Base-by-base conservation (phyloP, 2,888 invertebrate species). In the Nomada flava region DNA sequence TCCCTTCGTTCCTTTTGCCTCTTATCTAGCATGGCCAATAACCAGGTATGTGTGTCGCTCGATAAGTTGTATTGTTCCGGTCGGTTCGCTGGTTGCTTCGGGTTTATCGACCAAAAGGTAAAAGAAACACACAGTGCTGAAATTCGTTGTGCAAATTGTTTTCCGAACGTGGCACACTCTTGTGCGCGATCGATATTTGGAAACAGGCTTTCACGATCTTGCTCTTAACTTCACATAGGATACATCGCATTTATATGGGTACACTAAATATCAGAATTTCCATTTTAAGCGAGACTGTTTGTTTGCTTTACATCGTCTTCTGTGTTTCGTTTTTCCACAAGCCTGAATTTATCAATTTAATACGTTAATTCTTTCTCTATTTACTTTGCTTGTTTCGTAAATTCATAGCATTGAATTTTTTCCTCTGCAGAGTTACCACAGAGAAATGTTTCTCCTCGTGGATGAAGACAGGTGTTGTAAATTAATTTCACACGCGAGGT, bases 11-110 rank as follows among this genome's bases (percentile, higher is more conserved):
- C 67, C 68, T 57, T 36, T 47, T 62, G 68, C 62, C 80, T 80
- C 86, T 86, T 86, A 86, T 86, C 85, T 80, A 77, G 64, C 71
- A 82, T 78, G 65, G 76, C 82, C 82, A 84, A 86, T 85, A 86
- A 86, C 86, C 73, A 59, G 74, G 81, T 78, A 85, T 85, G 80
- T 80, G 76, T 83, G 83, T 79, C 85, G 86, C 86, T 86, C 86
- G 86, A 86, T 86, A 86, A 80, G 74, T 78, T 71, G 76, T 77
- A 82, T 84, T 84, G 86, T 84, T 84, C 76, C 75, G 67, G 68
- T 52, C 62, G 69, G 80, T 65, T 73, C 76, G 72, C 53, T 73
- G 76, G 79, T 76, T 67, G 67, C 74, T 71, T 75, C 74, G 75
- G 55, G 82, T 57, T 76, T 82, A 82, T 78, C 82, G 78, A 73